Base-by-base conservation (phyloP, 1,140 invertebrate genomes). In the Sycobia sp. region DNA sequence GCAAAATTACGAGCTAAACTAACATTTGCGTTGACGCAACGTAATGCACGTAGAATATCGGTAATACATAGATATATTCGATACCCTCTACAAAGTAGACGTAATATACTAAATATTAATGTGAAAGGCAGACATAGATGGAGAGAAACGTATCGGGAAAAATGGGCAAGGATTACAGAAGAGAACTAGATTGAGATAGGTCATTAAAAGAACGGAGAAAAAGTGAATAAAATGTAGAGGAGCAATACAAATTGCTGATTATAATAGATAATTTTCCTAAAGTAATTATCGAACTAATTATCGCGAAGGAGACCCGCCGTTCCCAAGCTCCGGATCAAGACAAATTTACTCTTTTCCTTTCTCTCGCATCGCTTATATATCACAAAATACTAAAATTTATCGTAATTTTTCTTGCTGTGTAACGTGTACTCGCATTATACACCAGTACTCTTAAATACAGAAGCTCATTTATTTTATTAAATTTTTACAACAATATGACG, bases 1-100 rank as follows among this genome's bases (percentile, higher is more conserved):
- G 58, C 57, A 66, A 60, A 60, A 66, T 53, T 65, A 59, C 63
- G 49, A 51, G 43, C 54, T 58, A 58, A 58, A 46, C 54, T 47
- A 53, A 59, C 47, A 41, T 39, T 44, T 18, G 22, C 39, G 41
- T 46, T 13, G 14, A 27, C 34, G 50, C 54, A 59, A 59, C 55
- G 56, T 49, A 59, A 60, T 54, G 41, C 39, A 66, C 51, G 34
- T 43, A 49, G 47, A 59, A 65, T 59, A 55, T 57, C 27, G 47
- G 62, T 32, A 68, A 65, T 62, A 55, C 53, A 54, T 63, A 63
- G 53, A 63, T 34, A 57, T 57, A 57, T 51, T 63, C 47, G 54
- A 51, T 57, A 57, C 44, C 61, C n/a, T 44, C 54, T 57, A 63
- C 38, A 63, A 57, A 63, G 46, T 57, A 56, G 61, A 51, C 44